A percentile compares a stretch with the other conserved stretches of the same genome.
Conservation (phyloP, 2,888 invertebrate genomes). For the Sminthurinus aureus region DNA sequence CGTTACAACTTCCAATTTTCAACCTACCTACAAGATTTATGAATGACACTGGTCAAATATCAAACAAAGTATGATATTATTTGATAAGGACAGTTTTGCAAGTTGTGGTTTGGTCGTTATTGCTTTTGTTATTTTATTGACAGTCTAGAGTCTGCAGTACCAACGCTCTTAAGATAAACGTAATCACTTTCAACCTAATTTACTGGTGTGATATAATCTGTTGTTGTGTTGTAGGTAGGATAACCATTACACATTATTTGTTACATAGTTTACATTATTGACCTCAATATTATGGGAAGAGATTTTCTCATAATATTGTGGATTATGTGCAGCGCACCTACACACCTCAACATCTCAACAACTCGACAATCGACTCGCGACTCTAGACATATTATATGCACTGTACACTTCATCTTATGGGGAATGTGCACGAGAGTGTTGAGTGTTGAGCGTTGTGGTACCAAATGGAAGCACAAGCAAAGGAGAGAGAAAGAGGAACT, state of each 20-base stretch:
- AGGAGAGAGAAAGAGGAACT: slow-evolving; percentile 13
- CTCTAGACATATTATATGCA: background rate
- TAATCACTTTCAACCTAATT: slow-evolving; percentile 27
- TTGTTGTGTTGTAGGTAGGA: background rate
- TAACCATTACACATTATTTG: background rate
- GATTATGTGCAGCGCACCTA: background rate
- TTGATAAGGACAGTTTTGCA: background rate
- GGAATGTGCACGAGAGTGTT: too few relatives aligned
- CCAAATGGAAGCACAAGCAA: background rate
- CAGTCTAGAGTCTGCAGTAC: background rate
- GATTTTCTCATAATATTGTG: slow-evolving; percentile 10
- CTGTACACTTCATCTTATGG: too few relatives aligned
- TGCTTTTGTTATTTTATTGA: too few relatives aligned
- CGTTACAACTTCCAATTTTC: too few relatives aligned
- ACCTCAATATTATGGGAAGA: slow-evolving; percentile 19
- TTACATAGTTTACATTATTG: slow-evolving; percentile 29
- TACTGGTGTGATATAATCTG: slow-evolving; percentile 20
- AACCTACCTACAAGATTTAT: too few relatives aligned
- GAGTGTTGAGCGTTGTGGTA: too few relatives aligned
- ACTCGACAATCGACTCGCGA: background rate
- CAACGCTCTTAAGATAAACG: background rate
- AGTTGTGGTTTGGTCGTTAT: background rate
- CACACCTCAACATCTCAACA: background rate
- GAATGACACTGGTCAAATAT: too few relatives aligned
- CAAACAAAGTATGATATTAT: background rate